Conservation (phyloP, 92 coral and sea anemone species). For the Zoanthus sociatus region DNA sequence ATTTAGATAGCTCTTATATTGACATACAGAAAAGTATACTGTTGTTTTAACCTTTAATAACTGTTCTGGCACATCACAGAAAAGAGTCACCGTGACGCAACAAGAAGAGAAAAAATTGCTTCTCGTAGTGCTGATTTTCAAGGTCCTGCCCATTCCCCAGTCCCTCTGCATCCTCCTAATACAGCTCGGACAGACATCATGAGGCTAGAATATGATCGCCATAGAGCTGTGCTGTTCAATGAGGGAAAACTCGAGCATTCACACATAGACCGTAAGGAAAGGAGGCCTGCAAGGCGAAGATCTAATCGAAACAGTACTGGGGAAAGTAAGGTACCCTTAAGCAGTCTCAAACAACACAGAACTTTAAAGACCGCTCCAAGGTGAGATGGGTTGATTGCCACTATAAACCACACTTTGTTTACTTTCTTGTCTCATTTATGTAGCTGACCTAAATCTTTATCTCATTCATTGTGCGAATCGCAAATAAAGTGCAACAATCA, state of each 20-base stretch:
- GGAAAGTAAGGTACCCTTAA: conserved; percentile 39
- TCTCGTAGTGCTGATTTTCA: conserved; percentile 59
- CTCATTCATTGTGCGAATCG: not conserved
- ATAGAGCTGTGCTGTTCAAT: conserved; percentile 75
- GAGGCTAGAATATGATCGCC: conserved; percentile 89
- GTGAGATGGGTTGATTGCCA: not conserved
- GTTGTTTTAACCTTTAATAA: not conserved
- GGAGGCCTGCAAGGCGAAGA: conserved; percentile 15
- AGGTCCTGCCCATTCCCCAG: conserved; percentile 83
- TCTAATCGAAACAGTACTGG: conserved; percentile 40
- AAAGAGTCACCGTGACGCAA: conserved; percentile 18
- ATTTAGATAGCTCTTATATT: no score
- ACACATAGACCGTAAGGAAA: conserved; percentile 11
- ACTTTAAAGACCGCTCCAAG: conserved; percentile 1
- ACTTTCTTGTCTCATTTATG: not conserved
- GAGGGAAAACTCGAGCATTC: conserved; percentile 39
- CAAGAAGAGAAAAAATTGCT: conserved; percentile 44
- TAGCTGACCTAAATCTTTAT: not conserved
- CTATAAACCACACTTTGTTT: not conserved
- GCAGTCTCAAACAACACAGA: conserved; percentile 35
- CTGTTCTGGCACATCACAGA: conserved; percentile 30
- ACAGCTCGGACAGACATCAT: conserved; percentile 76
- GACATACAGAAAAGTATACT: no score
- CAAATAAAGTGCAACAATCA: not conserved
- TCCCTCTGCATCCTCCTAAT: conserved; percentile 86